Base-by-base conservation (phyloP, 2,888 invertebrate species). In the Leptura quadrifasciata region DNA sequence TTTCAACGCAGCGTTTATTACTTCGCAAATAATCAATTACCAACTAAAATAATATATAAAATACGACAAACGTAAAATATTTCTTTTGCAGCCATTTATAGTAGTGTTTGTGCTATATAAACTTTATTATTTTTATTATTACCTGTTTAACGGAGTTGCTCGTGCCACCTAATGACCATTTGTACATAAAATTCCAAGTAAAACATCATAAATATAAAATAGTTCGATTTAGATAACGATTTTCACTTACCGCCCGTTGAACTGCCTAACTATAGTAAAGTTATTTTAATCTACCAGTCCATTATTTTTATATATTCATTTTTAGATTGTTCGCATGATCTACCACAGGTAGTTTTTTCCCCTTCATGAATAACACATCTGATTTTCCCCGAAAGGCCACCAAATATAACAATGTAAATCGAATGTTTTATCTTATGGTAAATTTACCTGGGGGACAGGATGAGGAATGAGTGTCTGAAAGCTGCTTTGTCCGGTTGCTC, bases 251-350 rank as follows among this genome's bases (percentile, higher is more conserved):
- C 58, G 15, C 18, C n/a, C 15, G 24, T 39, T 39, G 39, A 39
- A 39, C 12, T 47, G 47, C 27, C 27, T 31, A 31, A 8, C 27
- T 31, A 31, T 47, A 47, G 47, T 47, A n/a, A 47, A 47, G 27
- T 60, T 60, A 60, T 60, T 60, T 27, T 60, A 60, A 60, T 60
- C 31, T n/a, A 60, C 60, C 2, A 60, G 60, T n/a, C 31, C n/a
- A 24, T 60, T 27, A 58, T 58, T 58, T 58, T 58, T n/a, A 24
- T 58, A 21, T 15, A 58, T n/a, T 24, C 60, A 27, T 27, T 60
- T 31, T 15, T 60, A 60, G 27, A 60, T 27, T 12, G n/a, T 47
- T 47, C 47, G 47, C 47, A 47, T n/a, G 47, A 47, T n/a, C n/a
- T 3, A 47, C 47, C 47, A 47, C 47, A 47, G 47, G 47, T 47